Conservation (phyloP, 2,888 invertebrate genomes). For the Leptopilina syphax region DNA sequence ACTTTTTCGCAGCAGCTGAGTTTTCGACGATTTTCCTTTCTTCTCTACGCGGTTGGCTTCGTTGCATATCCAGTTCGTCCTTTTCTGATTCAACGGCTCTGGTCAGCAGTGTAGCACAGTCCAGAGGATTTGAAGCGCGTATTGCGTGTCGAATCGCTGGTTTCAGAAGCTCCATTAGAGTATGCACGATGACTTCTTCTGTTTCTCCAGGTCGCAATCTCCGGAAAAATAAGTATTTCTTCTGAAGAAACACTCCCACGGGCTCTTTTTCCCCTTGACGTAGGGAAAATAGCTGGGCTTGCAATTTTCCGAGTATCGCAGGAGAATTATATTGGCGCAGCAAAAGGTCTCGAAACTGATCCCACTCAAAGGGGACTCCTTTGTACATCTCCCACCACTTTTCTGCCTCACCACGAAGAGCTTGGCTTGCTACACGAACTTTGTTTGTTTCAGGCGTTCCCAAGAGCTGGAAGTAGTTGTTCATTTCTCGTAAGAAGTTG, state of each 20-base stretch:
- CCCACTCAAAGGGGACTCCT: not conserved
- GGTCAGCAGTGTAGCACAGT: too few species aligned
- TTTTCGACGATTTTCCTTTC: not conserved
- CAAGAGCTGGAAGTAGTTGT: not conserved
- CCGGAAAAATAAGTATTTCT: constrained; percentile 43
- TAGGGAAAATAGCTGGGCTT: constrained; percentile 42
- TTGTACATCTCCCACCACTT: not conserved
- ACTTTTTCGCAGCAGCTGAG: too few species aligned
- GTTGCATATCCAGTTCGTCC: too few species aligned
- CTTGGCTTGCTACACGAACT: not conserved
- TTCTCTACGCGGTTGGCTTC: too few species aligned
- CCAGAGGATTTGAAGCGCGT: too few species aligned
- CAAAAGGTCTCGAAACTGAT: not conserved
- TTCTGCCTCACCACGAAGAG: not conserved
- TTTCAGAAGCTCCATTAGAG: too few species aligned
- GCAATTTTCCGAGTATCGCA: constrained; percentile 5
- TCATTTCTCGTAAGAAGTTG: not conserved
- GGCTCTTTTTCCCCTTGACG: constrained; percentile 41
- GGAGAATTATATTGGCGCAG: not conserved
- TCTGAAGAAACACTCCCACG: constrained; percentile 42
- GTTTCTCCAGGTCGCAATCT: constrained; percentile 37
- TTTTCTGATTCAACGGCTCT: too few species aligned
- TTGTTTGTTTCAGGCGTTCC: not conserved
- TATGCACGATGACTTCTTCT: not conserved
- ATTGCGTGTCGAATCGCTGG: too few species aligned